A percentile compares a stretch with the other conserved stretches of the same genome.
Evolutionary conservation across 2,888 invertebrate species (phyloP).

Genomic region (Drosophila mulleri): DNA sequence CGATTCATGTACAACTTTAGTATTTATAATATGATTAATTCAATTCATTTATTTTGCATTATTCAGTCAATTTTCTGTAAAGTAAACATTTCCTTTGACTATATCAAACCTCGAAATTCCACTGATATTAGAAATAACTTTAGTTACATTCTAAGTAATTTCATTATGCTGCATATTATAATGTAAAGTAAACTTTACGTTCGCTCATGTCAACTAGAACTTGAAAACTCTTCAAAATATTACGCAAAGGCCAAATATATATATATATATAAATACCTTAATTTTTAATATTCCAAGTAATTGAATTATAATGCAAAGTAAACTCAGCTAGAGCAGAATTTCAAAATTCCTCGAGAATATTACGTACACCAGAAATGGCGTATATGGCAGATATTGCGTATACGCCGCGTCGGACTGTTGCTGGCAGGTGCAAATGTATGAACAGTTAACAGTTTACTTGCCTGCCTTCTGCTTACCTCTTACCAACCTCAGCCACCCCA

Average conservation of each 20-base stretch:
- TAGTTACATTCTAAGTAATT: not conserved
- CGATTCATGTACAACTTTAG: too few relatives aligned
- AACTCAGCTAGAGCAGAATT: not conserved
- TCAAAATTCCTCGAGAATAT: not conserved
- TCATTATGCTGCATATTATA: not conserved
- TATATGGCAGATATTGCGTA: conserved; percentile 39
- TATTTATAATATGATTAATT: too few relatives aligned
- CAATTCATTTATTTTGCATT: too few relatives aligned
- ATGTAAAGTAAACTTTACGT: too few relatives aligned
- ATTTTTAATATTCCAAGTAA: not conserved
- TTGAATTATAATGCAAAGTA: not conserved
- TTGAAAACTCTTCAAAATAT: too few relatives aligned
- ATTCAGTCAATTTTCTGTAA: too few relatives aligned
- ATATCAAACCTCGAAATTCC: not conserved
- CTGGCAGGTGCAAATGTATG: conserved; percentile 54
- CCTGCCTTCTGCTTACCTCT: conserved; percentile 14
- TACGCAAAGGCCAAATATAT: not conserved
- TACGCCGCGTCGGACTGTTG: conserved; percentile 16
- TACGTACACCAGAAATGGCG: not conserved
- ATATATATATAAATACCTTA: too few relatives aligned
- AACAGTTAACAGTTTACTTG: conserved; percentile 50
- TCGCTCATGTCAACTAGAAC: too few relatives aligned
- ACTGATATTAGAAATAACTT: not conserved
- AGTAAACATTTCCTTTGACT: too few relatives aligned
- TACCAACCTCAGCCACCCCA: not conserved